Conservation (phyloP, 2,113 vertebrate genomes). For the Rostratula benghalensis region DNA sequence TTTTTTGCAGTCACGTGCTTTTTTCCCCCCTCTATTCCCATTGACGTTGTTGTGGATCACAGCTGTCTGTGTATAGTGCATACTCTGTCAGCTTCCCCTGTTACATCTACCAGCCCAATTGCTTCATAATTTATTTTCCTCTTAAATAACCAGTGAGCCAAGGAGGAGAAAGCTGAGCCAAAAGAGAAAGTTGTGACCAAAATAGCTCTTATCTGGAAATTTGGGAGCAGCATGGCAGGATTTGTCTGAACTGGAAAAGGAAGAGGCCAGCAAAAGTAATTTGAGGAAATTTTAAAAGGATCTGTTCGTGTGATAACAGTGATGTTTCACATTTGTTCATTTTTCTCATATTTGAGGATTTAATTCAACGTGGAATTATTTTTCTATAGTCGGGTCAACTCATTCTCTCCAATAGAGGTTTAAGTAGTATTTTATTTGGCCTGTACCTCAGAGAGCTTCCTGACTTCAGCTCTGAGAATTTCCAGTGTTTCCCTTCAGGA, state of each 20-base stretch:
- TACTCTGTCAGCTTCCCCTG: neutral
- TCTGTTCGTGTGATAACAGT: neutral
- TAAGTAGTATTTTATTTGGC: neutral
- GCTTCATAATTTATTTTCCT: neutral
- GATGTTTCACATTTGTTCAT: neutral
- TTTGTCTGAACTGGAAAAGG: neutral
- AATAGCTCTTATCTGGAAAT: neutral
- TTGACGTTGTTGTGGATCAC: neutral
- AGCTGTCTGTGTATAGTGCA: neutral
- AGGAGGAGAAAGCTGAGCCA: neutral
- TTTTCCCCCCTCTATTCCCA: rapidly evolving
- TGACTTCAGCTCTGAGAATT: neutral
- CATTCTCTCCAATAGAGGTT: neutral
- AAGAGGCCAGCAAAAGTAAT: neutral
- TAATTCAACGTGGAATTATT: neutral
- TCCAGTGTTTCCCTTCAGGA: neutral
- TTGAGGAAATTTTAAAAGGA: neutral
- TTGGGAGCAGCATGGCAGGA: neutral
- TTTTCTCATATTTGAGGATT: neutral
- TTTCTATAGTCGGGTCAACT: neutral
- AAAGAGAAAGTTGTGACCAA: neutral
- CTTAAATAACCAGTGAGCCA: neutral
- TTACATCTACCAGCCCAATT: neutral
- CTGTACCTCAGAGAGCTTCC: neutral
- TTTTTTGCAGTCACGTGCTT: neutral